Conservation (phyloP, 92 coral and sea anemone genomes). For the Parazoanthus swiftii region DNA sequence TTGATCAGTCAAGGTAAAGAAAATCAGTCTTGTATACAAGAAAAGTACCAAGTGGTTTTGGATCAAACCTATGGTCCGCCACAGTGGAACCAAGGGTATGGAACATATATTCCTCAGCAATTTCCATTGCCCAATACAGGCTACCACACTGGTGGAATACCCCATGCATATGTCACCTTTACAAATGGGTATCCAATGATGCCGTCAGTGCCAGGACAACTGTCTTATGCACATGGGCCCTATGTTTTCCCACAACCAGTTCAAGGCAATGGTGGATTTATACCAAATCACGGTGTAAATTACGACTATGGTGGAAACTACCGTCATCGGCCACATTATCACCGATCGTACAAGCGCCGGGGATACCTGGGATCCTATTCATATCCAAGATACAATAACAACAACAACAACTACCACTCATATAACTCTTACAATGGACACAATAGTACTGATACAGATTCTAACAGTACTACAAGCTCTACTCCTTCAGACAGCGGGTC, state of each 20-base stretch:
- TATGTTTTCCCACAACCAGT: conserved; percentile 60
- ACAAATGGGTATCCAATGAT: conserved; percentile 64
- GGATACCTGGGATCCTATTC: conserved; percentile 50
- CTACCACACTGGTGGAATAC: conserved; percentile 51
- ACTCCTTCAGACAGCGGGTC: conserved; percentile 70
- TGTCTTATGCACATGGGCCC: conserved; percentile 57
- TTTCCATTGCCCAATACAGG: conserved; percentile 51
- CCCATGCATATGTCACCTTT: conserved; percentile 59
- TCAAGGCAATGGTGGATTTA: conserved; percentile 52
- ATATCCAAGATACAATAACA: conserved; percentile 54
- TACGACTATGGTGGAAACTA: conserved; percentile 61
- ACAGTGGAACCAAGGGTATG: conserved; percentile 72
- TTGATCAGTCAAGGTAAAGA: conserved; percentile 72
- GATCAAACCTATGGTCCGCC: conserved; percentile 48
- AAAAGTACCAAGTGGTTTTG: conserved; percentile 47
- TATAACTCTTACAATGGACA: conserved; percentile 49
- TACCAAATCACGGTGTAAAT: conserved; percentile 49
- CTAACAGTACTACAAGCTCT: conserved; percentile 70
- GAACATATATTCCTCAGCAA: conserved; percentile 52
- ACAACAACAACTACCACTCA: conserved; percentile 54
- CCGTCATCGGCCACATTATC: conserved; percentile 64
- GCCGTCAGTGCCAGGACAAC: conserved; percentile 55
- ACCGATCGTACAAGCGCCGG: conserved; percentile 63
- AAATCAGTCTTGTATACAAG: conserved; percentile 55
- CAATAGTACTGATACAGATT: conserved; percentile 54